Conservation (phyloP, 1,140 invertebrate species). For the Rhysida immarginata region DNA sequence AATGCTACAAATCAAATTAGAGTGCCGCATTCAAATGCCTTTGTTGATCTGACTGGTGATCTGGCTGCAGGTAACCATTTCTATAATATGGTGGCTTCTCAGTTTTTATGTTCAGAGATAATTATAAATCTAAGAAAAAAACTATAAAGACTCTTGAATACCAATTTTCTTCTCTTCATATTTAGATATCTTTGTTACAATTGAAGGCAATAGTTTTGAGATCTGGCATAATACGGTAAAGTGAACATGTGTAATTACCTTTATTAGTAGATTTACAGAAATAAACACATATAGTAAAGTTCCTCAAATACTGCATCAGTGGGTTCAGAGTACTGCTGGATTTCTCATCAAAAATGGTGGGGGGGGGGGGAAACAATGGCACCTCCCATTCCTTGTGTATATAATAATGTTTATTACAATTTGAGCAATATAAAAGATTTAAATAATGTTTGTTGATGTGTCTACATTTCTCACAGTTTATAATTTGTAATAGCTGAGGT, state of each 20-base stretch:
- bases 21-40: constrained; percentile 71
- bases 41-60: constrained; percentile 73
- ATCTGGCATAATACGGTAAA: constrained; percentile 22
- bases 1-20: constrained; percentile 25
- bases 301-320: neutral
- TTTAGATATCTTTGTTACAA: constrained; percentile 26
- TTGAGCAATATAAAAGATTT: too few species aligned
- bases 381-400: too few species aligned
- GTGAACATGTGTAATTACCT: neutral
- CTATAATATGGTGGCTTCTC: constrained; percentile 24
- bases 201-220: constrained; percentile 23
- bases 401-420: too few species aligned
- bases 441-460: too few species aligned
- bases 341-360: too few species aligned
- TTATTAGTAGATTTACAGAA: neutral
- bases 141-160: constrained; percentile 8
- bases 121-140: constrained; percentile 34
- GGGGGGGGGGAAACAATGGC: too few species aligned
- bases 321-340: neutral
- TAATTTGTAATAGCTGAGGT: too few species aligned
- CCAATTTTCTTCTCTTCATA: constrained; percentile 6
- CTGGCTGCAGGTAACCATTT: constrained; percentile 44
- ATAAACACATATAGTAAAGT: neutral
- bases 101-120: constrained; percentile 20
- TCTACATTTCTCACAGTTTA: too few species aligned